Base-by-base conservation (phyloP, 2,888 invertebrate species). In the Cataglyphis livida region DNA sequence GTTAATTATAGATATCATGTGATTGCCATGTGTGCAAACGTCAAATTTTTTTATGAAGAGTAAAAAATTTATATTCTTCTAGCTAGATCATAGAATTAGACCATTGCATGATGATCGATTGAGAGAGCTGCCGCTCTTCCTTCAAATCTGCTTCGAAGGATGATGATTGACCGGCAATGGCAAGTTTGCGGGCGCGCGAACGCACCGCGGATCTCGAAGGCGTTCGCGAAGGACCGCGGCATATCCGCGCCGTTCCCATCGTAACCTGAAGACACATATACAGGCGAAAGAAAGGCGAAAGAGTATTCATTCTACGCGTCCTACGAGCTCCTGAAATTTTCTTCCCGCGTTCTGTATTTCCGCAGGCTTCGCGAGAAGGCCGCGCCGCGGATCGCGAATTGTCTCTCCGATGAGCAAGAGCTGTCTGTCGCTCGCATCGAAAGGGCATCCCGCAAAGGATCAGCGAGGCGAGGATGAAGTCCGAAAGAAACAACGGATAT, bases 401-500 rank as follows among this genome's bases (percentile, higher is more conserved):
- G 54, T n/a, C 10, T n/a, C 25, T 51, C 32, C 51, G 15, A 61
- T 64, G 61, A 48, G 41, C 44, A 38, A 38, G 48, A 35, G 35
- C 9, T 44, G 35, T n/a, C 41, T n/a, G 28, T 44, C 18, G 15
- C 32, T 51, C 18, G 3, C 7, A 15, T 61, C 7, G 38, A 57
- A 48, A 6, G 35, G 38, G 10, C 12, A n/a, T 59, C 15, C 25
- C 35, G 51, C 21, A 35, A 15, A 44, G 21, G 44, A 44, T 44
- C 61, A 61, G 44, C 61, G 21, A 61, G 61, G 7, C 66, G 35
- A 87, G 76, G 66, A 93, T 93, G 93, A 92, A 92, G 90, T 84
- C 92, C 25, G 93, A 94, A 78, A 86, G 90, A 57, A 94, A 92
- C 88, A 94, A 94, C 88, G 94, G 94, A 5, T 94, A 92, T 32